Percentiles rank a stretch among this genome's conserved stretches.
These are phyloP conservation scores for Mormyrops boulengeri DNA, from an alignment of 2,797 vertebrate genomes.

Conservation along the genomic window DNA sequence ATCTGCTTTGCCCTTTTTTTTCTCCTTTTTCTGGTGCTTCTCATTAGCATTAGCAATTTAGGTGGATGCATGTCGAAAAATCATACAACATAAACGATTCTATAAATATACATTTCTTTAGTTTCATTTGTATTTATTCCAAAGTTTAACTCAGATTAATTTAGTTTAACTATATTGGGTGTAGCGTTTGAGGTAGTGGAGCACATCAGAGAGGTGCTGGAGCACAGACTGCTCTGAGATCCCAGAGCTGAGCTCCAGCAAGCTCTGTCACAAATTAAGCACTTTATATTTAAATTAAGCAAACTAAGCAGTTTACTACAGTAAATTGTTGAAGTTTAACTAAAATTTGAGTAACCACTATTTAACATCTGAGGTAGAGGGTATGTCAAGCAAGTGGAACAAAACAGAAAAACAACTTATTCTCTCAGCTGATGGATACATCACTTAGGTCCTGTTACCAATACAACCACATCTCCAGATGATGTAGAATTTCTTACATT, in stretches of 20 bases:
- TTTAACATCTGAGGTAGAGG: neutral
- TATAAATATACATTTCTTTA: neutral
- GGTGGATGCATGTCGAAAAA: neutral
- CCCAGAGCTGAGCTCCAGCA: neutral
- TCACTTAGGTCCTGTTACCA: neutral
- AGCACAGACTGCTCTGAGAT: neutral
- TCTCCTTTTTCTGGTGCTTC: neutral
- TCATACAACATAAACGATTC: neutral
- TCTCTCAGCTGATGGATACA: neutral
- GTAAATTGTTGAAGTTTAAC: neutral
- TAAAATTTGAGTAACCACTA: neutral
- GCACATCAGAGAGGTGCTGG: neutral
- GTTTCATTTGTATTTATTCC: neutral
- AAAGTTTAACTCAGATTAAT: neutral
- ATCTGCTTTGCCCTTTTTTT: neutral
- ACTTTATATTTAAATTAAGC: neutral
- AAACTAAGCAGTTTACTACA: neutral
- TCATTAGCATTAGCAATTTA: neutral
- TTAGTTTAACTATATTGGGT: neutral
- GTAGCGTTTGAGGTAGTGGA: neutral
- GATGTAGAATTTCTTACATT: too few species aligned
- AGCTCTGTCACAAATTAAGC: neutral
- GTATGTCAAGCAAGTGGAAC: neutral
- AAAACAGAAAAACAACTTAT: neutral
- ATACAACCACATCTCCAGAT: neutral